Evolutionary conservation across 2,113 vertebrate species (phyloP).

Genomic region (Meleagris gallopavo): DNA sequence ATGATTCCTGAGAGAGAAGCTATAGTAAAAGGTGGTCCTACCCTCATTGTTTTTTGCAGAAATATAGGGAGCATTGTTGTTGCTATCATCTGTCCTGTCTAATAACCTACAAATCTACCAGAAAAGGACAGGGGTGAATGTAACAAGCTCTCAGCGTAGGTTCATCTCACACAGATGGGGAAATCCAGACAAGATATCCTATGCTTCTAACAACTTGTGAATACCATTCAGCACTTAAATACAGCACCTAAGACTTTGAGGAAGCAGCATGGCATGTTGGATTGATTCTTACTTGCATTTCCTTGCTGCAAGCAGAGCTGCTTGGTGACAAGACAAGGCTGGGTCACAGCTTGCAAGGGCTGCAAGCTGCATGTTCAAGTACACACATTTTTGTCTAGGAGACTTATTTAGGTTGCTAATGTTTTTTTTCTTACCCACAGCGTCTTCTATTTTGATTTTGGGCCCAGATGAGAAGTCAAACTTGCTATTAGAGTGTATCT

Average conservation of each 20-base stretch:
- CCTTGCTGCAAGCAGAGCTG: neutral
- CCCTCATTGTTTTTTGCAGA: neutral
- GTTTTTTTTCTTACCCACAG: neutral
- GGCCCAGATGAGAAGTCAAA: neutral
- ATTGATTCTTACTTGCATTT: neutral
- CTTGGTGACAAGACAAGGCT: neutral
- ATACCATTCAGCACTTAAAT: neutral
- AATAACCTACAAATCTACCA: neutral
- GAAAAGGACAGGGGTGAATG: neutral
- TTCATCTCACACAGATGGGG: neutral
- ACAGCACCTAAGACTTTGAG: neutral
- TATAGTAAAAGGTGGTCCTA: neutral
- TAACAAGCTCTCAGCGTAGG: neutral
- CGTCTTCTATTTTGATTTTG: slow-evolving; percentile 25
- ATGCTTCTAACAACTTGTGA: neutral
- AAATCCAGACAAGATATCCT: neutral
- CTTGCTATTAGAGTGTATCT: neutral
- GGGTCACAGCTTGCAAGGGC: neutral
- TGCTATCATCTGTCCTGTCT: neutral
- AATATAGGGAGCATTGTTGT: neutral
- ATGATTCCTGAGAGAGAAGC: neutral
- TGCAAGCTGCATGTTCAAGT: neutral
- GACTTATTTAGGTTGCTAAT: neutral
- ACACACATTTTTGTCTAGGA: neutral
- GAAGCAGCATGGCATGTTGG: accelerated